Conservation (phyloP, 2,888 invertebrate species). For the Parnassius mnemosyne region DNA sequence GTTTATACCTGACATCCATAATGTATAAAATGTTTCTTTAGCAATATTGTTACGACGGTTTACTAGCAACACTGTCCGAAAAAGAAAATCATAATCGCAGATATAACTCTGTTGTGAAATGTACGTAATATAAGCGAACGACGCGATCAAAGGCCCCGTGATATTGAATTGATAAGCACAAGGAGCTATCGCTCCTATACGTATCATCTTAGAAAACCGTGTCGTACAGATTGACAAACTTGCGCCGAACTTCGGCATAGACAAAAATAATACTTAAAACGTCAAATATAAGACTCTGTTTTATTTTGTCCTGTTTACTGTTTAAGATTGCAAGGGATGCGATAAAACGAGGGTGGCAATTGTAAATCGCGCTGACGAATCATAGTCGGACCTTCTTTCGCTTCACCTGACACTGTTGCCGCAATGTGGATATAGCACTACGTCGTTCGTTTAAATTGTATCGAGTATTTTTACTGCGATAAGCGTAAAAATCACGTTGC, state of each 20-base stretch:
- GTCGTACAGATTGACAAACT: constrained; percentile 26
- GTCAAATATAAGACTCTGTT: constrained; percentile 1
- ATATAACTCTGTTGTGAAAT: constrained; percentile 35
- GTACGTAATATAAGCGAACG: constrained; percentile 53
- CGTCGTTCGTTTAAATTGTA: constrained; percentile 10
- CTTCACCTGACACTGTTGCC: constrained; percentile 65
- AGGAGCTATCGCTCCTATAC: constrained; percentile 39
- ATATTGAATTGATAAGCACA: constrained; percentile 70
- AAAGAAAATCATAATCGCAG: constrained; percentile 27
- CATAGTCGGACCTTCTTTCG: constrained; percentile 59
- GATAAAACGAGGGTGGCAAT: constrained; percentile 72
- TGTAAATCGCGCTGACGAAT: constrained; percentile 72
- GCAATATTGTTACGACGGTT: constrained; percentile 6
- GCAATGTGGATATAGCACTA: constrained; percentile 47
- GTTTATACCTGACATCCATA: neutral
- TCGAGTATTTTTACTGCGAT: neutral
- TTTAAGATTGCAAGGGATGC: constrained; percentile 37
- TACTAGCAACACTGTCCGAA: constrained; percentile 21
- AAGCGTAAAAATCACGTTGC: too few species aligned
- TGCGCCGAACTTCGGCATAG: constrained; percentile 23
- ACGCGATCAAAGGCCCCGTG: constrained; percentile 63
- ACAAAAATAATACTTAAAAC: neutral
- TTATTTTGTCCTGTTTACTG: constrained; percentile 6
- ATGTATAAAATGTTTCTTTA: constrained; percentile 6
- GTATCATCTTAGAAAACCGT: constrained; percentile 23